These are phyloP conservation scores for Ormyrus labotus DNA, from an alignment of 2,888 invertebrate species.

Conservation along the genomic window DNA sequence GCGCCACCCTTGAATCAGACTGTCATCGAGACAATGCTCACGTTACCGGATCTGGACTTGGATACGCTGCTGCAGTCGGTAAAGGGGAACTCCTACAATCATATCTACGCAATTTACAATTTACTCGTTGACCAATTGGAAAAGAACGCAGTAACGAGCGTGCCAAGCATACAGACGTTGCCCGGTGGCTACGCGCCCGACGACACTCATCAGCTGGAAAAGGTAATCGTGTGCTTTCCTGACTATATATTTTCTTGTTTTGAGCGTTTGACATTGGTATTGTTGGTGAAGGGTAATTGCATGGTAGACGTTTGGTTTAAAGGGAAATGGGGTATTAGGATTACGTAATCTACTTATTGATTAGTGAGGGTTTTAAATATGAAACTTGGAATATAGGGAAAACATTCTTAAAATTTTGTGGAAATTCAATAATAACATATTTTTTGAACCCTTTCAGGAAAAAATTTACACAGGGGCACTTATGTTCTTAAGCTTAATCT, in stretches of 20 bases:
- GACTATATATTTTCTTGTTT: neutral
- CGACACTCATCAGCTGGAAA: conserved; percentile 79
- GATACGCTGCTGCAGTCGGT: conserved; percentile 86
- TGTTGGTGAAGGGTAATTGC: neutral
- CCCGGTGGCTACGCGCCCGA: conserved; percentile 74
- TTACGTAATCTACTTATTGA: too few relatives aligned
- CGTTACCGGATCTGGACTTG: conserved; percentile 86
- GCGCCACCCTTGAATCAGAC: conserved; percentile 79
- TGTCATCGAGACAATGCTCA: conserved; percentile 89
- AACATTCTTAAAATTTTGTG: too few relatives aligned
- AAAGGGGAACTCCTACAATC: conserved; percentile 90
- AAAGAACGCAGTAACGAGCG: conserved; percentile 68
- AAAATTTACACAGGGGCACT: too few relatives aligned
- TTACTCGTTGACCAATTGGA: conserved; percentile 88
- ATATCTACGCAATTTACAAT: conserved; percentile 95
- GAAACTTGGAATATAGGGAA: too few relatives aligned
- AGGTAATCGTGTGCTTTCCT: conserved; percentile 74
- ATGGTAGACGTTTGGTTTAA: too few relatives aligned
- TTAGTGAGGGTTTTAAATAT: too few relatives aligned
- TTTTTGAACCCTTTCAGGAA: too few relatives aligned
- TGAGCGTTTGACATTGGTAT: conserved; percentile 8
- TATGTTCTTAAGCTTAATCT: too few relatives aligned
- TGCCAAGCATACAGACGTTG: conserved; percentile 72
- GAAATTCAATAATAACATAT: too few relatives aligned
- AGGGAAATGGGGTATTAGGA: too few relatives aligned